Evolutionary conservation across 2,888 invertebrate genomes (phyloP).

Genomic region (Salpingus planirostris): DNA sequence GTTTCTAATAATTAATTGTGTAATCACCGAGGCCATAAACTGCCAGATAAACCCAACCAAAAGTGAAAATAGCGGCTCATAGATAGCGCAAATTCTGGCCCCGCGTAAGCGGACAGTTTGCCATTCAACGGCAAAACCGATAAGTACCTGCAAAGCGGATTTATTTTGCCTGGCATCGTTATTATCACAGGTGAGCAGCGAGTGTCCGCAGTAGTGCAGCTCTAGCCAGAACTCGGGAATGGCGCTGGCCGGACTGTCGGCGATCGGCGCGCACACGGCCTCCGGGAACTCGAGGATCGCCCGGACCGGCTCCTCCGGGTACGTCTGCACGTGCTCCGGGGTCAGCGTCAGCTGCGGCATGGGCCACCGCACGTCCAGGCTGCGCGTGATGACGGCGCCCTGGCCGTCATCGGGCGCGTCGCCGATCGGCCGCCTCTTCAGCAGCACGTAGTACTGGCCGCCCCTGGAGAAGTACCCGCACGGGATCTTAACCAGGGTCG

Average conservation of each 20-base stretch:
- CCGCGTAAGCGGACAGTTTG: too few species aligned
- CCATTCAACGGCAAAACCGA: too few species aligned
- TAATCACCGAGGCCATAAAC: too few species aligned
- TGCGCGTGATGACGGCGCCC: constrained; percentile 40
- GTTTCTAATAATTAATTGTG: too few species aligned
- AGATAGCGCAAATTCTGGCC: too few species aligned
- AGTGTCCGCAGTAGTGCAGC: constrained; percentile 71
- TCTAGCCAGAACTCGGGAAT: constrained; percentile 68
- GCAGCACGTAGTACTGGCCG: constrained; percentile 52
- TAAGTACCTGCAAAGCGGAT: constrained; percentile 45
- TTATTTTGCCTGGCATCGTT: constrained; percentile 32
- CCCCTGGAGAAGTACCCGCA: constrained; percentile 69
- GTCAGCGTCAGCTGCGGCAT: constrained; percentile 59
- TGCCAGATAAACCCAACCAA: too few species aligned
- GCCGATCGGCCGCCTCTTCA: constrained; percentile 36
- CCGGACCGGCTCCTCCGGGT: constrained; percentile 65
- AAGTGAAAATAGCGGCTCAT: too few species aligned
- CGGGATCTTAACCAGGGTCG: constrained; percentile 42
- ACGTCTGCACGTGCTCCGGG: constrained; percentile 69
- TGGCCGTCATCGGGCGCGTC: constrained; percentile 14
- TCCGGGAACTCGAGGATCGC: constrained; percentile 69
- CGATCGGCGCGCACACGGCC: constrained; percentile 58
- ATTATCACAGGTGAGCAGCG: constrained; percentile 61
- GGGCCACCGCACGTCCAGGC: constrained; percentile 77
- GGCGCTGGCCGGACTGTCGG: constrained; percentile 44